Evolutionary conservation across 2,797 vertebrate species (phyloP), one percentile per base, ranked within the genome.

Genomic region (Gymnopithys bicolor): DNA sequence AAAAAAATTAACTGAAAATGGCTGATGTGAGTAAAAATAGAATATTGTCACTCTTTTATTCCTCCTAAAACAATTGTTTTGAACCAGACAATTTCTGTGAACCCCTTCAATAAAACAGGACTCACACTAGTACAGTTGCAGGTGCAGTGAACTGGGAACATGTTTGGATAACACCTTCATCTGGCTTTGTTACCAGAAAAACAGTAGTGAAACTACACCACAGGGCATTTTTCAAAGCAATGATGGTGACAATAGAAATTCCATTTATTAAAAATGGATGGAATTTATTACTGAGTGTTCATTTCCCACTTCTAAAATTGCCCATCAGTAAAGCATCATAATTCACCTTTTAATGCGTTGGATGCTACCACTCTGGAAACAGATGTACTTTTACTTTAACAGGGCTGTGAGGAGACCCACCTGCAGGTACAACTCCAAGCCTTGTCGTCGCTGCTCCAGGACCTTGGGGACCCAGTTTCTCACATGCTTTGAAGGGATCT

Each of bases 381-480:
- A 11, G n/a, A 78, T 15, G 33, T 14, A 3, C 21, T 80, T 80
- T 67, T 80, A 48, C 43, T 94, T 86, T 89, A 35, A 95, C 56
- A 89, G 60, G 11, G 33, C 22, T 58, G 33, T 87, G 84, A 89
- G 92, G 84, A 87, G 66, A 83, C 97, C 94, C 97, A 99, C 99
- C 99, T 99, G 99, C 81, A 99, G 98, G 86, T 99, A 99, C 45
- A 98, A 95, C 97, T 99, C 99, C 93, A 99, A 98, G 46, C 99
- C 99, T 21, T 98, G 99, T 45, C 99, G 98, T 79, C 99, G 98
- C 93, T 99, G 99, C 94, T 99, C 99, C 96, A 99, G 96, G 37
- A 99, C 99, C 96, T 99, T 99, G 32, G 99, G 99, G 63, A 99
- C 98, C 99, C 99, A 99, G 98, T 99, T 99, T 92, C 99, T 98